phyloP scores from a whole-genome alignment of 2,888 invertebrate species.

The Anorthoa munda region DNA sequence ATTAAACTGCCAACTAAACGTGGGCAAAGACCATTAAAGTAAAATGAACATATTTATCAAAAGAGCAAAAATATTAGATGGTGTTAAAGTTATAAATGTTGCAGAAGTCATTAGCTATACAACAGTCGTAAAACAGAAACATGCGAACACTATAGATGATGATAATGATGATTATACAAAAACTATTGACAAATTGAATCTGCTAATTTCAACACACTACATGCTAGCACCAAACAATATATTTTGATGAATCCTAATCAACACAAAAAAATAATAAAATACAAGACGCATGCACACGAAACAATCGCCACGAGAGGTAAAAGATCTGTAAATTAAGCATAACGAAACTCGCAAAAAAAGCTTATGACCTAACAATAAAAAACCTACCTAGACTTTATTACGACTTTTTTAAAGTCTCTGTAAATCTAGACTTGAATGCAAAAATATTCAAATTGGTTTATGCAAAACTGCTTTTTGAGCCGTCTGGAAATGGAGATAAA shows the following conservation, averaged over 20 bases:
- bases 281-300: slow-evolving; percentile 72
- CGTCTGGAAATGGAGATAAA: slow-evolving; percentile 60
- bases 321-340: slow-evolving; percentile 73
- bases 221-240: slow-evolving; percentile 70
- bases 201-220: slow-evolving; percentile 78
- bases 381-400: slow-evolving; percentile 73
- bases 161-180: slow-evolving; percentile 78
- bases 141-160: slow-evolving; percentile 72
- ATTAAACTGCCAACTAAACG: slow-evolving; percentile 56
- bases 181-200: slow-evolving; percentile 85
- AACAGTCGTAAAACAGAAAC: slow-evolving; percentile 79
- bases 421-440: slow-evolving; percentile 72
- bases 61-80: slow-evolving; percentile 64
- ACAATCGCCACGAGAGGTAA: slow-evolving; percentile 73
- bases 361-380: slow-evolving; percentile 68
- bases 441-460: slow-evolving; percentile 76
- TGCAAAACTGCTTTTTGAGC: slow-evolving; percentile 70
- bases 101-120: slow-evolving; percentile 78
- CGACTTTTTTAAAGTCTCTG: slow-evolving; percentile 68
- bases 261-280: slow-evolving; percentile 68
- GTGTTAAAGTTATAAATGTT: slow-evolving; percentile 83
- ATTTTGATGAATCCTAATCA: slow-evolving; percentile 71
- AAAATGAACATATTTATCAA: slow-evolving; percentile 69
- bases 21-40: slow-evolving; percentile 62
- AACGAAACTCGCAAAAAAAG: slow-evolving; percentile 71